Evolutionary conservation across 2,797 vertebrate species (phyloP).

Genomic region (Pyrocephalus nanus): DNA sequence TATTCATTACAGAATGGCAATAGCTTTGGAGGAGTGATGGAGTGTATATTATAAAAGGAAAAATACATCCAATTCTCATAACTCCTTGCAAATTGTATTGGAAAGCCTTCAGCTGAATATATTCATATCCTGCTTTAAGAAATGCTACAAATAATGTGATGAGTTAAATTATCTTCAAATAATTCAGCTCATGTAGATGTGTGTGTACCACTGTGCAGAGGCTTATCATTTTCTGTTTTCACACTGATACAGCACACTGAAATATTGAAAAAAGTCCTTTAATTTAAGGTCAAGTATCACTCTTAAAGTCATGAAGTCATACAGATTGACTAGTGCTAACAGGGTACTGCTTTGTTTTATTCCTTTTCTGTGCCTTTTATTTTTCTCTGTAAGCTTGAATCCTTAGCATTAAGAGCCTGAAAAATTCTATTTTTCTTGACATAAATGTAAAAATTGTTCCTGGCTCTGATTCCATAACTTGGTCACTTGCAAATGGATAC

Average conservation of each 20-base stretch:
- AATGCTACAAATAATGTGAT: conserved; percentile 39
- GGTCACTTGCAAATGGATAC: background rate
- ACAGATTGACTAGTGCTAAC: background rate
- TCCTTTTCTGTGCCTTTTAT: background rate
- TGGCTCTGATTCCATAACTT: background rate
- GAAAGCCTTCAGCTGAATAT: conserved; percentile 49
- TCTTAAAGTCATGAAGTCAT: background rate
- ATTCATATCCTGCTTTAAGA: conserved; percentile 23
- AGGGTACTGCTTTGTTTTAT: background rate
- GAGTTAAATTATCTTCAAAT: conserved; percentile 28
- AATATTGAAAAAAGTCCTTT: background rate
- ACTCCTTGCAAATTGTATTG: conserved; percentile 52
- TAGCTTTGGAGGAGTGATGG: conserved; percentile 36
- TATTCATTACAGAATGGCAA: conserved; percentile 61
- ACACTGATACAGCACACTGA: background rate
- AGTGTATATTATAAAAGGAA: conserved; percentile 30
- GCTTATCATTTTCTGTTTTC: background rate
- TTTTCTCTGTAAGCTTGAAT: background rate
- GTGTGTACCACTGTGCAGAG: background rate
- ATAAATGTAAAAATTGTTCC: background rate
- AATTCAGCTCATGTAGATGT: conserved; percentile 27
- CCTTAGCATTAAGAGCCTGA: background rate
- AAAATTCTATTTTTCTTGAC: background rate
- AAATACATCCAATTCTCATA: conserved; percentile 49
- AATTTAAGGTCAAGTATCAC: background rate